These are phyloP conservation scores for Oxystoma pomonae DNA, from an alignment of 2,888 invertebrate species.

Conservation along the genomic window DNA sequence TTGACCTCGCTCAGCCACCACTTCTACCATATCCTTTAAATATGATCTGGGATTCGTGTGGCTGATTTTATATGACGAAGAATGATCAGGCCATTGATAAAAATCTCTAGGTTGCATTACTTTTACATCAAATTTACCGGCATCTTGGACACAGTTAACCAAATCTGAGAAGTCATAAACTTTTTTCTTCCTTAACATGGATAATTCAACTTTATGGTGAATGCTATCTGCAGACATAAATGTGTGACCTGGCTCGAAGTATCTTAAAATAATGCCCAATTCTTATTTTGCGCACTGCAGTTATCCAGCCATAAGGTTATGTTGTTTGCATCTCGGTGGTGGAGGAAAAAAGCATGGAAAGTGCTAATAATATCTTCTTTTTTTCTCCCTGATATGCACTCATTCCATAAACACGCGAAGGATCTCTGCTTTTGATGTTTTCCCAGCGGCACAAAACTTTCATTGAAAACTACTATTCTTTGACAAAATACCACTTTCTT, in stretches of 20 bases:
- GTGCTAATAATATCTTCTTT: constrained; percentile 30
- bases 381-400: constrained; percentile 34
- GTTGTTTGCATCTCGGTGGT: constrained; percentile 14
- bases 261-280: constrained; percentile 12
- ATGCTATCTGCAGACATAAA: too few species aligned
- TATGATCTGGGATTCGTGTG: constrained; percentile 8
- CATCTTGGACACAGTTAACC: constrained; percentile 14
- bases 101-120: constrained; percentile 19
- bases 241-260: neutral
- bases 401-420: constrained; percentile 31
- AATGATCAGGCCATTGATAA: constrained; percentile 18
- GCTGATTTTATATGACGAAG: constrained; percentile 13
- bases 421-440: constrained; percentile 21
- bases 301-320: neutral
- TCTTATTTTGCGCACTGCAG: neutral
- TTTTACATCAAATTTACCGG: constrained; percentile 20
- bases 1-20: constrained; percentile 9
- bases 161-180: neutral
- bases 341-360: constrained; percentile 18
- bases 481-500: constrained; percentile 26
- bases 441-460: constrained; percentile 30
- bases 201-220: too few species aligned
- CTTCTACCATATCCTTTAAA: constrained; percentile 13
- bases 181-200: too few species aligned
- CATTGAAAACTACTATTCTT: constrained; percentile 26